Evolutionary conservation across 2,113 vertebrate genomes (phyloP).

Genomic region (Gracilinanus agilis): DNA sequence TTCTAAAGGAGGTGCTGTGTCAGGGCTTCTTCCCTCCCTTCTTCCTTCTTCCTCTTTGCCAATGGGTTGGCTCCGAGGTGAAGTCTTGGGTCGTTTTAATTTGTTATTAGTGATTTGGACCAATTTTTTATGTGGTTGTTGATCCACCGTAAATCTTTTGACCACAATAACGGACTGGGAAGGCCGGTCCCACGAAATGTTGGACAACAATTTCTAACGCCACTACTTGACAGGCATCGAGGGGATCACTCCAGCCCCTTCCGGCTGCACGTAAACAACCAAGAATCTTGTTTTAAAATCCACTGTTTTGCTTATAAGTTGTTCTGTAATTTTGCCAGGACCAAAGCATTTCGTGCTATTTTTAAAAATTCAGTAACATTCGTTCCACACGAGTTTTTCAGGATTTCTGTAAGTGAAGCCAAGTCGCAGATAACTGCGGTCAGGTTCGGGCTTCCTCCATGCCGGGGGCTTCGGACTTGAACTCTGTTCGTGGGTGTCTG

Average conservation of each 20-base stretch:
- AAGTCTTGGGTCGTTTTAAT: not conserved
- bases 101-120: not conserved
- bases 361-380: not conserved
- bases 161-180: not conserved
- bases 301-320: not conserved
- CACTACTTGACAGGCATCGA: not conserved
- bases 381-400: not conserved
- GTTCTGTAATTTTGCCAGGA: not conserved
- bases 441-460: not conserved
- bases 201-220: not conserved
- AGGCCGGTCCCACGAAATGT: not conserved
- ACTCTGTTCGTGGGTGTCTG: not conserved
- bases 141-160: not conserved
- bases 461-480: not conserved
- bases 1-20: not conserved
- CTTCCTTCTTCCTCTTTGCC: not conserved
- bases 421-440: not conserved
- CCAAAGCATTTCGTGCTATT: not conserved
- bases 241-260: not conserved
- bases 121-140: not conserved
- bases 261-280: not conserved
- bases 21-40: not conserved
- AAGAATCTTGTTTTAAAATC: not conserved
- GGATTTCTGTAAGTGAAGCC: not conserved
- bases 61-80: not conserved